A percentile compares a stretch with the other conserved stretches of the same genome.
phyloP scores from a whole-genome alignment of 2,113 vertebrate species.

The Hippolais icterina region DNA sequence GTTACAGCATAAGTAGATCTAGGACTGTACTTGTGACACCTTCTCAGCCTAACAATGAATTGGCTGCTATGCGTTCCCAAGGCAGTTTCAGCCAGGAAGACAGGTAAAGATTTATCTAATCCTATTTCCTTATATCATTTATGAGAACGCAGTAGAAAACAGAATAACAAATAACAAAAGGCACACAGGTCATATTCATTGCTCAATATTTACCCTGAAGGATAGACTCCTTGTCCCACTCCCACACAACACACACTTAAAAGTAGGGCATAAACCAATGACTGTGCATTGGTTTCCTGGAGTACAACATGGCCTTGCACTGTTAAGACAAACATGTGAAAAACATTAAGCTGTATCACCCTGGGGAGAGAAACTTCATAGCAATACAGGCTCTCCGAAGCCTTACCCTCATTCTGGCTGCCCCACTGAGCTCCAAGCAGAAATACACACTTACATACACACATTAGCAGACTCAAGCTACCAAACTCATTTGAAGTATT shows the following conservation, averaged over 20 bases:
- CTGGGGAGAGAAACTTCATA: background rate
- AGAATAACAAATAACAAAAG: background rate
- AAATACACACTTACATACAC: background rate
- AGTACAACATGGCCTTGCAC: background rate
- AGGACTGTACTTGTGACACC: background rate
- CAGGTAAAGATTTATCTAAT: background rate
- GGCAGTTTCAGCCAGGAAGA: background rate
- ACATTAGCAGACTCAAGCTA: background rate
- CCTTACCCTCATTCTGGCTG: background rate
- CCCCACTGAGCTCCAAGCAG: background rate
- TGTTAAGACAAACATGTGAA: background rate
- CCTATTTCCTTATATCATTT: background rate
- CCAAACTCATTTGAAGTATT: background rate
- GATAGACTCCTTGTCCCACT: background rate
- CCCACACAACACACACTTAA: background rate
- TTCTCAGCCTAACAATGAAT: background rate
- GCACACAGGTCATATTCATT: background rate
- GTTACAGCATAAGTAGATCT: background rate
- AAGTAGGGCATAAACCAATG: background rate
- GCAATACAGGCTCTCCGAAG: background rate
- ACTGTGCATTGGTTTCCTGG: background rate
- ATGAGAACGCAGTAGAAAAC: background rate
- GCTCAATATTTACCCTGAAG: background rate
- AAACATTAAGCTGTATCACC: background rate
- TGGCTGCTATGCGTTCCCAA: rapidly evolving